Base-by-base conservation (phyloP, 2,113 vertebrate genomes). In the Albula goreensis region DNA sequence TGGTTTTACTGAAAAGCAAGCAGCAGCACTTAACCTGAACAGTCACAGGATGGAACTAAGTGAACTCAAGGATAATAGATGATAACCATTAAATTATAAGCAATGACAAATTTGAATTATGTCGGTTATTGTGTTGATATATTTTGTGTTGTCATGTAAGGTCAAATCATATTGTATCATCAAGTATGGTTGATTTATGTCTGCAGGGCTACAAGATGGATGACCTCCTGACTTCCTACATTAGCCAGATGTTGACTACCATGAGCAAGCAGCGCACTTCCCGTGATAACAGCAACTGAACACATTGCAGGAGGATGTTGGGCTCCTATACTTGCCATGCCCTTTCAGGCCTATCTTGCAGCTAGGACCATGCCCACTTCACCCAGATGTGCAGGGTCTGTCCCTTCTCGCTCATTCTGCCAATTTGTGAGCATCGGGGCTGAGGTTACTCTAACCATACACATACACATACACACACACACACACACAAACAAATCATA, bases 181-280 rank as follows among this genome's bases (percentile, higher is more conserved):
- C 4, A 17, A 19, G 0, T 2, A 74, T 74, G 70, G 31, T 31
- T 22, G 22, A 41, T 50, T 17, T 49, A 50, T 31, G n/a, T 70
- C 41, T 31, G 53, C 93, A 99, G 98, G 98, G 98, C 31, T 99
- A 99, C 95, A 99, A 99, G 93, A 99, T 99, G 98, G 98, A 99
- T 70, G 98, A 99, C 91, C 96, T 99, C 79, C 87, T 98, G 91
- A 99, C 98, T 12, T 99, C 98, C 0, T 99, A 98, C 93, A 99
- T 99, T 92, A 99, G 98, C 91, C 98, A 99, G 96, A 99, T 99
- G 98, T 89, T 99, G 85, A 98, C 97, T 52, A 96, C 96, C 86
- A 98, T 99, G 98, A 99, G 96, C 91, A 98, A 96, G 91, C 97
- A 98, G 92, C 94, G 98, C 80, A 94, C 95, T 8, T 92, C 95